Conservation (phyloP, 2,888 invertebrate species). For the Pharmacophagus antenor region DNA sequence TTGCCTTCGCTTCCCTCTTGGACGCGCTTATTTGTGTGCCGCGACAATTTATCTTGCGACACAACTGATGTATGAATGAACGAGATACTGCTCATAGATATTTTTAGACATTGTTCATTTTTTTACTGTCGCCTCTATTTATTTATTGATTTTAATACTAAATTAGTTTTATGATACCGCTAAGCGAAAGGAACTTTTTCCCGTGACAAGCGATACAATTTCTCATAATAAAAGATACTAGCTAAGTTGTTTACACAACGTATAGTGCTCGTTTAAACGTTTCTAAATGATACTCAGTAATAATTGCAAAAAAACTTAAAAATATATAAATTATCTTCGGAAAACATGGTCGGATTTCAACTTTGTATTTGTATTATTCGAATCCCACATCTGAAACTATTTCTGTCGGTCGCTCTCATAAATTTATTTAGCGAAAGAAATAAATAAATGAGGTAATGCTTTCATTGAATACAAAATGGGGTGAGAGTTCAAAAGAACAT, state of each 20-base stretch:
- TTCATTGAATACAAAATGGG: constrained; percentile 1
- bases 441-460: constrained; percentile 2
- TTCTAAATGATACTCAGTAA: no score
- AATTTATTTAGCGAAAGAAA: neutral
- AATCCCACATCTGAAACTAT: neutral
- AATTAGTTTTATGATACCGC: no score
- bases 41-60: constrained; percentile 75
- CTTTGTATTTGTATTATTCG: neutral
- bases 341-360: neutral
- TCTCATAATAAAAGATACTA: no score
- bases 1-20: constrained; percentile 57
- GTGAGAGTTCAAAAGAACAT: neutral
- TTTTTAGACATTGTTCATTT: constrained; percentile 47
- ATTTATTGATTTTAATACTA: no score
- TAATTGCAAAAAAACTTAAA: no score
- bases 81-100: constrained; percentile 61
- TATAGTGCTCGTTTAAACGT: no score
- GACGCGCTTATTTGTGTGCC: constrained; percentile 70
- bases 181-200: no score
- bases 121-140: no score
- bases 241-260: no score
- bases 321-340: constrained; percentile 27
- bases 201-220: no score
- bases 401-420: neutral
- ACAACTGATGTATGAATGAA: constrained; percentile 72